Base-by-base conservation (phyloP, 2,797 vertebrate genomes). In the Danionella dracula region DNA sequence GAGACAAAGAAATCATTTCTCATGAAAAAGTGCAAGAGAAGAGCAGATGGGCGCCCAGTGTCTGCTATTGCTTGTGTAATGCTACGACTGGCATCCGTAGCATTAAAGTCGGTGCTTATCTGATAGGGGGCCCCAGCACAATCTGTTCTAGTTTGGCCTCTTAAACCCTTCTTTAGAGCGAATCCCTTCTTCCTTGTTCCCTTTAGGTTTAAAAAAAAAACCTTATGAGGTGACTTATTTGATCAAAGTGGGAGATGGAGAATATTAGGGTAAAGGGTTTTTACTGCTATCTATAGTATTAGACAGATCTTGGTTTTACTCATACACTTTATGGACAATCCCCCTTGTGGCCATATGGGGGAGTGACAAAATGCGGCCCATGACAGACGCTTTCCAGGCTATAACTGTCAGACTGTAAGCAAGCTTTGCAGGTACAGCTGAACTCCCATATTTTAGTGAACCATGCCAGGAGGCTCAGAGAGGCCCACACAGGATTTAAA, bases 81-180 rank as follows among this genome's bases (percentile, higher is more conserved):
- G 51, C 69, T 46, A 58, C 69, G 73, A 81, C 83, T 85, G 84
- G 78, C 84, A 82, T 67, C 75, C 59, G 72, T 50, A 56, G 79
- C 75, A 64, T 68, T 64, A 64, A 81, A 74, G 81, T 73, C 31
- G 56, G 71, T 38, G 73, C 68, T 68, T 67, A 54, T 72, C 67
- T 42, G 45, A 61, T 48, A 40, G 73, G 59, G 56, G 56, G 46
- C 72, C 44, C 16, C 59, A 32, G 71, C 65, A 74, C 82, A 84
- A 85, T 87, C 82, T 84, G 83, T 79, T 82, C 73, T 64, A 68
- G 68, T 83, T 84, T 86, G 83, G 80, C 81, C 75, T 70, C 44
- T 76, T 49, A 62, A 37, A 56, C 55, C 59, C 48, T 37, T 59
- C 23, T 31, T 57, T 19, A 64, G 35, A 64, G 80, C 42, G 72